phyloP scores from a whole-genome alignment of 2,888 invertebrate genomes.

The Auanema freiburgensis region DNA sequence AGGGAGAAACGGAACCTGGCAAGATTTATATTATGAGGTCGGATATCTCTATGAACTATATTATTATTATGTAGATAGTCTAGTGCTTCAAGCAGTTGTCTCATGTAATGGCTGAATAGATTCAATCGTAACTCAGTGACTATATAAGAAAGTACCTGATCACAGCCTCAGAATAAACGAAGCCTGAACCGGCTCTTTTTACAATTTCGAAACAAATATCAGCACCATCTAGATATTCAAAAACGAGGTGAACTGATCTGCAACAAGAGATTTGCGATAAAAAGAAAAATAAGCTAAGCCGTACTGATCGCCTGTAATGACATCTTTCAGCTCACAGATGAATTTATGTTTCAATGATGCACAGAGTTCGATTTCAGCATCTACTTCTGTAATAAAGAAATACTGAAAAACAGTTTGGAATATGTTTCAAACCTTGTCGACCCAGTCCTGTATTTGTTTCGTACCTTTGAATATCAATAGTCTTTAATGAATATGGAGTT shows the following conservation, averaged over 20 bases:
- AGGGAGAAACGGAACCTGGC: constrained; percentile 70
- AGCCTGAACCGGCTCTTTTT: constrained; percentile 81
- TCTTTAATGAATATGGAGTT: constrained; percentile 16
- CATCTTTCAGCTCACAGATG: constrained; percentile 91
- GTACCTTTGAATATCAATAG: constrained; percentile 21
- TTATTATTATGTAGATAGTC: constrained; percentile 97
- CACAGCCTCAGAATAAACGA: constrained; percentile 98
- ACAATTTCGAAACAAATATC: constrained; percentile 87
- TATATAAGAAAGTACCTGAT: constrained; percentile 76
- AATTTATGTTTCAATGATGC: constrained; percentile 98
- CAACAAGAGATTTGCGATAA: not conserved
- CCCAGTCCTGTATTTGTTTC: constrained; percentile 21
- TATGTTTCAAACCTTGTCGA: constrained; percentile 8
- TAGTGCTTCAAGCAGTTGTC: constrained; percentile 92
- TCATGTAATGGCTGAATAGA: constrained; percentile 88
- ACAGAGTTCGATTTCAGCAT: constrained; percentile 90
- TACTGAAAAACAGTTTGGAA: constrained; percentile 13
- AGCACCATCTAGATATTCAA: constrained; percentile 86
- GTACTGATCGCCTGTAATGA: constrained; percentile 31
- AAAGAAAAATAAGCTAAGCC: constrained; percentile 5
- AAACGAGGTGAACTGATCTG: constrained; percentile 44
- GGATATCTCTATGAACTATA: constrained; percentile 94
- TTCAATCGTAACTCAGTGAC: not conserved
- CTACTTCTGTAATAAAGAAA: constrained; percentile 69
- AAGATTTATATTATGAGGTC: constrained; percentile 92